These are phyloP conservation scores for Limnodromus scolopaceus DNA, from an alignment of 2,797 vertebrate species.

Conservation along the genomic window DNA sequence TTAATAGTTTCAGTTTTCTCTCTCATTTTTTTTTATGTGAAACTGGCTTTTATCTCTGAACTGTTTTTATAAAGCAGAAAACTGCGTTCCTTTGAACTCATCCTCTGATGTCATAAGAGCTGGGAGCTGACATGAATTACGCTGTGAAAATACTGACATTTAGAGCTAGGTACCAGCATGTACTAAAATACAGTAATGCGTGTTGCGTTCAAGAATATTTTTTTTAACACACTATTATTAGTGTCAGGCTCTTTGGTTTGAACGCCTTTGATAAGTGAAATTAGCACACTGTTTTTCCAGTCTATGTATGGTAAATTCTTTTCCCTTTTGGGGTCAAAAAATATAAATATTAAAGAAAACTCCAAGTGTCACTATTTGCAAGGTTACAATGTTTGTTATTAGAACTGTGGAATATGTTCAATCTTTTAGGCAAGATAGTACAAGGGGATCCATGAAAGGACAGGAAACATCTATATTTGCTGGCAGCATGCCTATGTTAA, in stretches of 20 bases:
- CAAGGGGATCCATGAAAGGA: conserved; percentile 22
- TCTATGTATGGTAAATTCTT: conserved; percentile 68
- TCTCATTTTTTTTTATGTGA: background rate
- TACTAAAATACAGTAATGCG: conserved; percentile 17
- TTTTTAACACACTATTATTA: conserved; percentile 38
- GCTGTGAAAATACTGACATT: conserved; percentile 48
- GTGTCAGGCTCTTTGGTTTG: conserved; percentile 30
- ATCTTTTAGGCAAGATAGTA: background rate
- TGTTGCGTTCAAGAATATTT: background rate
- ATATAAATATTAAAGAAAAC: conserved; percentile 67
- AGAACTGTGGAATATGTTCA: conserved; percentile 41
- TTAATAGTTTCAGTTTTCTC: conserved; percentile 7
- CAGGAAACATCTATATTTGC: conserved; percentile 62
- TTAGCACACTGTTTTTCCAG: conserved; percentile 61
- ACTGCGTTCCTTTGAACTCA: conserved; percentile 33
- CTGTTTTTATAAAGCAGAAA: conserved; percentile 30
- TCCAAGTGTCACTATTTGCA: conserved; percentile 53
- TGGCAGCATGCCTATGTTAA: background rate
- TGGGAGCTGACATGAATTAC: conserved; percentile 48
- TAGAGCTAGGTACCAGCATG: conserved; percentile 30
- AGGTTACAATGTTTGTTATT: conserved; percentile 76
- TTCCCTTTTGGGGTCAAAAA: conserved; percentile 73
- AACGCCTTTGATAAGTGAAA: conserved; percentile 53
- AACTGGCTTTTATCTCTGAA: conserved; percentile 44
- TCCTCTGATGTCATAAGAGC: conserved; percentile 46